phyloP scores from a whole-genome alignment of 2,888 invertebrate species.

The Heliconius charithonia region DNA sequence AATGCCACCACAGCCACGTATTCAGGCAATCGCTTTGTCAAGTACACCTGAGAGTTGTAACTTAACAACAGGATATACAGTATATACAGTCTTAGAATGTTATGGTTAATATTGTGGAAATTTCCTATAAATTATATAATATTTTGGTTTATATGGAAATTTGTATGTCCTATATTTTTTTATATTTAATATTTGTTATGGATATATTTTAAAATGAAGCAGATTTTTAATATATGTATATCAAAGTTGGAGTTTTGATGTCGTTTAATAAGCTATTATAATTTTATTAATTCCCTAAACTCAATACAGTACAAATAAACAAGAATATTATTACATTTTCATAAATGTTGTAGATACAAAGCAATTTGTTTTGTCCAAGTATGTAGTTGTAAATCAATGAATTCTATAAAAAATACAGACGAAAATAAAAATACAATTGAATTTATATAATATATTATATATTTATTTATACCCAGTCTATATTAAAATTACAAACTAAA shows the following conservation, averaged over 20 bases:
- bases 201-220: not conserved
- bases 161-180: not conserved
- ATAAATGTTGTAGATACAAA: too few relatives aligned
- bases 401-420: too few relatives aligned
- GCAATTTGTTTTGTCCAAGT: too few relatives aligned
- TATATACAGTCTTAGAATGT: not conserved
- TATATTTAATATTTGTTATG: not conserved
- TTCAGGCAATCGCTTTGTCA: conserved; percentile 39
- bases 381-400: too few relatives aligned
- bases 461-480: too few relatives aligned
- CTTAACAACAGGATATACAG: conserved; percentile 16
- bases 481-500: too few relatives aligned
- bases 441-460: too few relatives aligned
- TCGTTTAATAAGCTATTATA: not conserved
- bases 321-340: too few relatives aligned
- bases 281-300: too few relatives aligned
- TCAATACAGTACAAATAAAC: too few relatives aligned
- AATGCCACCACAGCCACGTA: conserved; percentile 23
- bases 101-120: not conserved
- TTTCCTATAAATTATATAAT: not conserved
- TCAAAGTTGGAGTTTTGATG: not conserved
- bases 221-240: too few relatives aligned
- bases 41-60: conserved; percentile 27
- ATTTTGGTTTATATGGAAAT: not conserved
- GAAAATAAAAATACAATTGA: too few relatives aligned